Conservation (phyloP, 2,888 invertebrate genomes). For the Cenopis cana region DNA sequence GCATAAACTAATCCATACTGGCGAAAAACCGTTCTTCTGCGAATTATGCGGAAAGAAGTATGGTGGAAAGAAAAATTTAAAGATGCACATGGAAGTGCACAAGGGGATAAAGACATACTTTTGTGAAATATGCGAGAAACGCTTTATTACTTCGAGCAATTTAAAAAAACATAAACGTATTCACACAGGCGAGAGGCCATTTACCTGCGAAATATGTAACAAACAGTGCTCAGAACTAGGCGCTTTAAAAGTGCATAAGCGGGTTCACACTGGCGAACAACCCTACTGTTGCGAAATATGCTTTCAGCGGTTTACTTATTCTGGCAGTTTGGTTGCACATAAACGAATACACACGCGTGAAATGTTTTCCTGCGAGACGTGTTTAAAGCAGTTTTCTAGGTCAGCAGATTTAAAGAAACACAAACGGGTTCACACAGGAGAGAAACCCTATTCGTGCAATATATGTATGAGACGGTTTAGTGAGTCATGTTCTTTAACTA, state of each 20-base stretch:
- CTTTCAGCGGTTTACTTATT: not conserved
- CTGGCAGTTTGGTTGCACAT: conserved; percentile 10
- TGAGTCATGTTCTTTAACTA: not conserved
- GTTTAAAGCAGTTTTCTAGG: conserved; percentile 3
- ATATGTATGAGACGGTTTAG: not conserved
- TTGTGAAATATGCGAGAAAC: not conserved
- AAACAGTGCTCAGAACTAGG: conserved; percentile 5
- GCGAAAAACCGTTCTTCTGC: conserved; percentile 3
- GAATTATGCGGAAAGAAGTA: conserved; percentile 8
- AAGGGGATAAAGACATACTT: not conserved
- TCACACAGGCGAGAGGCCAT: not conserved
- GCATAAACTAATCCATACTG: not conserved
- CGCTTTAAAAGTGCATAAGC: not conserved
- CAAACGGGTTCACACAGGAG: not conserved
- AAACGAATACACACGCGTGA: conserved; percentile 1
- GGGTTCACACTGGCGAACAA: not conserved
- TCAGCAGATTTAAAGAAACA: conserved; percentile 5
- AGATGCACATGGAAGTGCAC: not conserved
- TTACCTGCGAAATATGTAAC: conserved; percentile 6
- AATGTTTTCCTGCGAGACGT: conserved; percentile 6
- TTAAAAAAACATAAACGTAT: not conserved
- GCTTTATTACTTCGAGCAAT: not conserved
- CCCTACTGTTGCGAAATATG: conserved; percentile 5
- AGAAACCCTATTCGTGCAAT: conserved; percentile 4
- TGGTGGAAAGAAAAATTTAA: not conserved